Conservation (phyloP, 2,113 vertebrate genomes). For the Clarias macrocephalus region DNA sequence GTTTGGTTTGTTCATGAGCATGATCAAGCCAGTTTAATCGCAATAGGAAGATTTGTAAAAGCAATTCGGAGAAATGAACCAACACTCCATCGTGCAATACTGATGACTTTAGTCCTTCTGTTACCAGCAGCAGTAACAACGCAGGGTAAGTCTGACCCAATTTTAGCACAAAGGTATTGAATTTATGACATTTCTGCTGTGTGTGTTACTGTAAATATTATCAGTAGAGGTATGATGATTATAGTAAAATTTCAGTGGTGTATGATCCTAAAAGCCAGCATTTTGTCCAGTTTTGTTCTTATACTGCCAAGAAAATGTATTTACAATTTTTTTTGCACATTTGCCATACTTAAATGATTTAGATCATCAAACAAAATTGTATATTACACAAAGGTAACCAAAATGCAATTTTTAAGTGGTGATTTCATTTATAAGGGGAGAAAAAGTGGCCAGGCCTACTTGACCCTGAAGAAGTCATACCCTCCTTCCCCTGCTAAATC, state of each 20-base stretch:
- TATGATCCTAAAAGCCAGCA: not conserved
- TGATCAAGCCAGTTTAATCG: not conserved
- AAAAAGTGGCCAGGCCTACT: no score
- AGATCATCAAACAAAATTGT: no score
- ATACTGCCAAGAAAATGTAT: no score
- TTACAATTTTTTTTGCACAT: no score
- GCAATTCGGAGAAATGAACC: not conserved
- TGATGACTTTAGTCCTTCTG: conserved; percentile 8
- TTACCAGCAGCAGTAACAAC: not conserved
- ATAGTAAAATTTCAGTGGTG: not conserved
- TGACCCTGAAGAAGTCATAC: no score
- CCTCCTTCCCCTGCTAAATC: no score
- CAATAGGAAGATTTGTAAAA: not conserved
- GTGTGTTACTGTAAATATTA: not conserved
- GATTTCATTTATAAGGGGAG: no score
- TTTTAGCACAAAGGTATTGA: not conserved
- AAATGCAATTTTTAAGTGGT: no score
- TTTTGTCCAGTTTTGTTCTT: not conserved
- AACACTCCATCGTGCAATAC: not conserved
- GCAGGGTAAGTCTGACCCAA: not conserved
- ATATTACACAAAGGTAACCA: no score
- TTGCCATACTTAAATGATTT: no score
- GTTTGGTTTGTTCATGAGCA: not conserved
- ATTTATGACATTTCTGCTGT: not conserved
- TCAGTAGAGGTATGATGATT: not conserved